Evolutionary conservation across 92 coral and sea anemone species (phyloP).

Genomic region (Desmophyllum pertusum): DNA sequence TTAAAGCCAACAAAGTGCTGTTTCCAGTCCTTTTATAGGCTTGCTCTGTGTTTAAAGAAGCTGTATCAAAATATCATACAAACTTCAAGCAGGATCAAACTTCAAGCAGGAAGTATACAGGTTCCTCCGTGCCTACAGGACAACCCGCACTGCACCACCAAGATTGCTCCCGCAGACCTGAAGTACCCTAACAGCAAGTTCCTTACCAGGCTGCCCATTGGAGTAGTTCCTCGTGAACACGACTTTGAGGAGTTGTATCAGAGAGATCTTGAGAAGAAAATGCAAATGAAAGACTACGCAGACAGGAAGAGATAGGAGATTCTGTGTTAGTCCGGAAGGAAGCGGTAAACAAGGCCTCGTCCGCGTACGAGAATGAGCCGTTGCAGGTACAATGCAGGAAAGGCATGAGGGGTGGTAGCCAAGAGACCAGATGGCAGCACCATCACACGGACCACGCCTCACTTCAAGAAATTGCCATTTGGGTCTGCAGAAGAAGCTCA

Average conservation of each 20-base stretch:
- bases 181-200: slow-evolving; percentile 38
- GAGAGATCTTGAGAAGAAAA: slow-evolving; percentile 11
- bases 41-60: slow-evolving; percentile 31
- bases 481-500: slow-evolving; percentile 44
- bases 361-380: slow-evolving; percentile 19
- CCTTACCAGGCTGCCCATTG: too few relatives aligned
- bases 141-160: slow-evolving; percentile 25
- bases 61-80: too few relatives aligned
- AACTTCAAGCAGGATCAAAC: background rate
- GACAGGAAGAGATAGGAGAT: slow-evolving; percentile 28
- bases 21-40: too few relatives aligned
- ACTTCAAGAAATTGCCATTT: slow-evolving; percentile 48
- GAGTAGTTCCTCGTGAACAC: slow-evolving; percentile 15
- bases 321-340: slow-evolving; percentile 26
- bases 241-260: slow-evolving; percentile 34
- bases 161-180: slow-evolving; percentile 40
- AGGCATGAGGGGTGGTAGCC: background rate
- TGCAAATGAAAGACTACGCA: slow-evolving; percentile 33
- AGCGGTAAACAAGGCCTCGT: slow-evolving; percentile 26
- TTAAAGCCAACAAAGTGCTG: too few relatives aligned
- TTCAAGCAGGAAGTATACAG: slow-evolving; percentile 16
- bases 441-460: slow-evolving; percentile 34
- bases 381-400: background rate
- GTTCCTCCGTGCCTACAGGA: background rate
- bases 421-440: background rate